phyloP scores from a whole-genome alignment of 2,797 vertebrate genomes.

The Heterohyrax brucei region DNA sequence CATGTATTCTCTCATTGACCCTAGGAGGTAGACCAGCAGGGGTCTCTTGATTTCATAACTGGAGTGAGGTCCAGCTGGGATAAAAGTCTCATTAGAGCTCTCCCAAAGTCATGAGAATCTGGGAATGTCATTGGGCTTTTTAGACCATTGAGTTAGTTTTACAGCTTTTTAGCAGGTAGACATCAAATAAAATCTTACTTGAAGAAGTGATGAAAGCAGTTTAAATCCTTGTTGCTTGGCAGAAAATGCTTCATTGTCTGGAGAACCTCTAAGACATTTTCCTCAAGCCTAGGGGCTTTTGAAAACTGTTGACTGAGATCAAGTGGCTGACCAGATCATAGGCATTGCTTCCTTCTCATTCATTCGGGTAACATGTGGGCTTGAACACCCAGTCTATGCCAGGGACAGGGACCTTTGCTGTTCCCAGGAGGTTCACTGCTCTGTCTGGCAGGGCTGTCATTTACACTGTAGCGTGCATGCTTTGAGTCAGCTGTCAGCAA shows the following conservation, averaged over 20 bases:
- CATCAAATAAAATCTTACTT: background rate
- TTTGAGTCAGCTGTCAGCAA: background rate
- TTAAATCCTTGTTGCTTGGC: background rate
- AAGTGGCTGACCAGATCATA: background rate
- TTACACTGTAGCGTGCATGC: background rate
- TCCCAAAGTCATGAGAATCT: background rate
- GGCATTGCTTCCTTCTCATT: background rate
- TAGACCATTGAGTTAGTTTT: slow-evolving; percentile 14
- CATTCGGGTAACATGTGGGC: background rate
- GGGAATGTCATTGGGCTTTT: background rate
- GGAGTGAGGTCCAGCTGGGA: background rate
- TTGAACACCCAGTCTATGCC: background rate
- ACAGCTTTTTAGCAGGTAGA: background rate
- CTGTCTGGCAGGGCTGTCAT: background rate
- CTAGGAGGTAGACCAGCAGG: background rate
- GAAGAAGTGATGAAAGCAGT: slow-evolving; percentile 1
- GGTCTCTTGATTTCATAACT: slow-evolving; percentile 4
- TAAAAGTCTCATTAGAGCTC: slow-evolving; percentile 30
- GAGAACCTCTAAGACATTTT: background rate
- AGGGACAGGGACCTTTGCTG: background rate
- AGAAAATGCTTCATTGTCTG: background rate
- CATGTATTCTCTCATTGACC: slow-evolving; percentile 33
- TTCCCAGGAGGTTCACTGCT: background rate
- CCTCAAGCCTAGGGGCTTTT: background rate
- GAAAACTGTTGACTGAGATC: background rate